Conservation (phyloP, 2,113 vertebrate genomes). For the Phrynocephalus versicolor region DNA sequence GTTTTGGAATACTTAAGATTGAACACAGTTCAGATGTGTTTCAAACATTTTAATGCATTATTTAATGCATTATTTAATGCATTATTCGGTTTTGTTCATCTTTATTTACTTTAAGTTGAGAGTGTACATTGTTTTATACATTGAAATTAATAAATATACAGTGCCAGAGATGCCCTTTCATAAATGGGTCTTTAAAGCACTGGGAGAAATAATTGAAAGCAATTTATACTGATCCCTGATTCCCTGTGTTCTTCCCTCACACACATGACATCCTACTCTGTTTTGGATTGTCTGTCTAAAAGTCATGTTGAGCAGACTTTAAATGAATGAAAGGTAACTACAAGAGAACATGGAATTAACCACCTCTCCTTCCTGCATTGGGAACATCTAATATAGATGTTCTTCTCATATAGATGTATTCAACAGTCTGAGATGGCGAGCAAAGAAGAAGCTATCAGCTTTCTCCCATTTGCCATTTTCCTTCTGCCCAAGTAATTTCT, state of each 20-base stretch:
- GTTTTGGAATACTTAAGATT: no score
- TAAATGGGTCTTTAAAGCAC: neutral
- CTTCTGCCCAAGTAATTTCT: neutral
- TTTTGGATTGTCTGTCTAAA: neutral
- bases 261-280: no score
- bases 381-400: neutral
- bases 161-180: neutral
- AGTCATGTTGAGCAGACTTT: neutral
- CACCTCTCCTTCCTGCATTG: neutral
- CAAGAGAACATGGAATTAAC: neutral
- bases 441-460: neutral
- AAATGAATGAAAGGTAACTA: neutral
- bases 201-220: neutral
- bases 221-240: neutral
- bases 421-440: neutral
- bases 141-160: neutral
- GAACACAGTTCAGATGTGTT: neutral
- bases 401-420: neutral
- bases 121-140: no score
- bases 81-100: neutral
- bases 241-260: neutral
- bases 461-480: neutral
- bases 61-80: neutral
- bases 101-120: neutral
- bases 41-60: neutral